These are phyloP conservation scores for Hyles euphorbiae DNA, from an alignment of 1,140 invertebrate genomes.

Conservation along the genomic window DNA sequence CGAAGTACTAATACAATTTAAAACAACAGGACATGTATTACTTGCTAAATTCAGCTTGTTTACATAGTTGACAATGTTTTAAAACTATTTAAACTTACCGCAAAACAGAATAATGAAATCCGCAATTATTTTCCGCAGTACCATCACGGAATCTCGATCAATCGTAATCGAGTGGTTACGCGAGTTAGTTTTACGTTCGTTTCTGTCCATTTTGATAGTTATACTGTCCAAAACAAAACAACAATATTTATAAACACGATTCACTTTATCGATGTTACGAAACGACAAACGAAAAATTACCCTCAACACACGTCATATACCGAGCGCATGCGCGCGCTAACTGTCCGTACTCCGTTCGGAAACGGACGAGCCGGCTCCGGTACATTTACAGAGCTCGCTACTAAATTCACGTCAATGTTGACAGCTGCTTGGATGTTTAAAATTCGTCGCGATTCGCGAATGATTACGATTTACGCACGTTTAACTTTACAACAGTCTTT, in stretches of 20 bases:
- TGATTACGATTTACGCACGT: neutral
- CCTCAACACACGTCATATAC: slow-evolving; percentile 45
- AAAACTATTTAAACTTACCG: slow-evolving; percentile 43
- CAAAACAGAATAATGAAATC: slow-evolving; percentile 62
- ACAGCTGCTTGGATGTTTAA: neutral
- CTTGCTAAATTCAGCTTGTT: too few relatives aligned
- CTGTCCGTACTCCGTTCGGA: slow-evolving; percentile 31
- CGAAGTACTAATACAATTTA: too few relatives aligned
- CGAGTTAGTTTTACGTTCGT: slow-evolving; percentile 50
- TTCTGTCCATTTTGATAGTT: slow-evolving; percentile 56
- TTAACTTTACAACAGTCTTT: too few relatives aligned
- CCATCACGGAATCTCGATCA: slow-evolving; percentile 56
- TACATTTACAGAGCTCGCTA: slow-evolving; percentile 21
- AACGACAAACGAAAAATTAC: slow-evolving; percentile 41
- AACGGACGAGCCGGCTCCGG: slow-evolving; percentile 15
- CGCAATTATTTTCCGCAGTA: slow-evolving; percentile 62
- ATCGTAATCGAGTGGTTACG: slow-evolving; percentile 51
- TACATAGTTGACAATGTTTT: neutral
- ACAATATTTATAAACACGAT: slow-evolving; percentile 32
- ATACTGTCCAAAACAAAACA: slow-evolving; percentile 20
- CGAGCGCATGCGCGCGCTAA: slow-evolving; percentile 62
- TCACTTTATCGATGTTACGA: slow-evolving; percentile 42
- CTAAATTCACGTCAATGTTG: slow-evolving; percentile 12
- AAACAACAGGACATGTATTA: too few relatives aligned
- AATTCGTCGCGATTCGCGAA: neutral